These are phyloP conservation scores for Arrhopalites spinosus DNA, from an alignment of 2,888 invertebrate genomes.

Conservation along the genomic window DNA sequence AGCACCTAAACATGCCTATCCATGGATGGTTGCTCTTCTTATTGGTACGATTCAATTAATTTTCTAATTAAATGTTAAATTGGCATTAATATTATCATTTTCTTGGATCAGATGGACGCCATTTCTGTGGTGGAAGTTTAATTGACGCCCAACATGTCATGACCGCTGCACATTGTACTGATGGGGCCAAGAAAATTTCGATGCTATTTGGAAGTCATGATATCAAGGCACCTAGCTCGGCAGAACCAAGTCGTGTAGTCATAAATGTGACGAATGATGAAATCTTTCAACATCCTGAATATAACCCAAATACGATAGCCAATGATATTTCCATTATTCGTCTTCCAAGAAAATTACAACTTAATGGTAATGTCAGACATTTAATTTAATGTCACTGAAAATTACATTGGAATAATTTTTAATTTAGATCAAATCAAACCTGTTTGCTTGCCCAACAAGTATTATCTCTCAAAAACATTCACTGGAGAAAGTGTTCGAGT, in stretches of 20 bases:
- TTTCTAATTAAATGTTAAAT: constrained; percentile 38
- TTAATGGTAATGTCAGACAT: constrained; percentile 51
- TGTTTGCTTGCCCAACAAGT: constrained; percentile 53
- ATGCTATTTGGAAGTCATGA: constrained; percentile 53
- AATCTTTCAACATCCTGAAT: constrained; percentile 53
- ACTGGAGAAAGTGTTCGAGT: constrained; percentile 49
- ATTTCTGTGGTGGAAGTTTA: constrained; percentile 49
- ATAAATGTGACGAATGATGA: constrained; percentile 51
- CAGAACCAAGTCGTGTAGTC: constrained; percentile 43
- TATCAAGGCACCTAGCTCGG: constrained; percentile 38
- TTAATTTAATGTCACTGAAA: not conserved
- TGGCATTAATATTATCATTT: constrained; percentile 50
- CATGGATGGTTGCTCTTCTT: constrained; percentile 55
- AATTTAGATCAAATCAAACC: constrained; percentile 47
- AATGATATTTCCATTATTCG: constrained; percentile 53
- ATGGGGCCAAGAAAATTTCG: constrained; percentile 50
- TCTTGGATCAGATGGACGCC: constrained; percentile 51
- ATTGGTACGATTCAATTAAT: constrained; percentile 51
- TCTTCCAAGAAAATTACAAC: constrained; percentile 47
- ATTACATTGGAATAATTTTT: too few relatives aligned
- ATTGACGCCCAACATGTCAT: constrained; percentile 52
- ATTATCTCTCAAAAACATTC: constrained; percentile 43
- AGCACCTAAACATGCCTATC: constrained; percentile 48
- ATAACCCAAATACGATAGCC: constrained; percentile 54
- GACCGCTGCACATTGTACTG: constrained; percentile 56